These are phyloP conservation scores for Eulemur rubriventer DNA, from an alignment of 2,797 vertebrate species.

Conservation along the genomic window DNA sequence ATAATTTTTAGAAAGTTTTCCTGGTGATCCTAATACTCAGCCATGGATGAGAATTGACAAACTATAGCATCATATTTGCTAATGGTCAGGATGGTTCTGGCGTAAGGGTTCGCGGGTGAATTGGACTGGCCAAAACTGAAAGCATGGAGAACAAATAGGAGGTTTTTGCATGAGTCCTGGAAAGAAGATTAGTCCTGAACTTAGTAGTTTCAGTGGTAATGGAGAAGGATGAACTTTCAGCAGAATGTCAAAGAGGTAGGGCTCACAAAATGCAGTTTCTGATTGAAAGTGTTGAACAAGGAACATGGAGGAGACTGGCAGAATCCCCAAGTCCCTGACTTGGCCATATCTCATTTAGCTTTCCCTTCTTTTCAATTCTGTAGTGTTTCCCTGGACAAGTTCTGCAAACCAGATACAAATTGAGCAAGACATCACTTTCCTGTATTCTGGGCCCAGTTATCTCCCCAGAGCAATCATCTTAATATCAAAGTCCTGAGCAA, in stretches of 20 bases:
- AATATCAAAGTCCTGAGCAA: not conserved
- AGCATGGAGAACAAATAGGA: not conserved
- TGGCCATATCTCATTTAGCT: constrained; percentile 35
- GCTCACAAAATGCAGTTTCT: not conserved
- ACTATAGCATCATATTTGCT: not conserved
- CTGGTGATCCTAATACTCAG: not conserved
- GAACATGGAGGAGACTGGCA: not conserved
- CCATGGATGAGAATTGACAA: not conserved
- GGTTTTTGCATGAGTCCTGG: not conserved
- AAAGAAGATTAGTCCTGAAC: not conserved
- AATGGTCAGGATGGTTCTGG: not conserved
- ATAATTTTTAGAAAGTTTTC: not conserved
- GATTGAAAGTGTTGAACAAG: not conserved
- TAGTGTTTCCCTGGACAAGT: not conserved
- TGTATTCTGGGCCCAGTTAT: not conserved
- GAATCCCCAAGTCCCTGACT: not conserved
- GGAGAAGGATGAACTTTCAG: not conserved
- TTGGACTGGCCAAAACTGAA: not conserved
- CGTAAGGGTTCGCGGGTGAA: not conserved
- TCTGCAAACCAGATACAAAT: constrained; percentile 1
- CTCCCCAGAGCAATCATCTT: not conserved
- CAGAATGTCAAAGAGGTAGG: not conserved
- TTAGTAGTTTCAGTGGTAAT: not conserved
- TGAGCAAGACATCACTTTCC: not conserved
- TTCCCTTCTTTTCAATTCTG: not conserved